These are phyloP conservation scores for Machaerirhynchus nigripectus DNA, from an alignment of 2,113 vertebrate genomes.

Conservation along the genomic window DNA sequence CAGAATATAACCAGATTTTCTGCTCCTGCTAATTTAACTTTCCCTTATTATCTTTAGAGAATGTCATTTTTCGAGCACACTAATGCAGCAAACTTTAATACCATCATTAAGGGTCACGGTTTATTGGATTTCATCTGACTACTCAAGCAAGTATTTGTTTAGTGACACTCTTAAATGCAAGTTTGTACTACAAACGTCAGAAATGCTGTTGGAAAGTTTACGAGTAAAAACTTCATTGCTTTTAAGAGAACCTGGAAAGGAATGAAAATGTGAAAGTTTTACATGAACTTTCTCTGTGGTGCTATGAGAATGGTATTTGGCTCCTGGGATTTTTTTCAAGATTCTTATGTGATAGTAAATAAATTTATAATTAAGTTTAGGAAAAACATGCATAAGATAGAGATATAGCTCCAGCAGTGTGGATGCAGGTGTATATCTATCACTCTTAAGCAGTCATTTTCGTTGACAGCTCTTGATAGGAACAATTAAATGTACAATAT, in stretches of 20 bases:
- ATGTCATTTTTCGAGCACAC: not conserved
- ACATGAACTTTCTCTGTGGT: not conserved
- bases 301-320: not conserved
- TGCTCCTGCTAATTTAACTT: conserved; percentile 23
- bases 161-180: not conserved
- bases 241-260: not conserved
- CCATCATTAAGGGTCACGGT: conserved; percentile 16
- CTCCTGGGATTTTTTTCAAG: not conserved
- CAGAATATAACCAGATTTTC: not conserved
- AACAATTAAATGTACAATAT: not conserved
- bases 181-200: not conserved
- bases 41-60: not conserved
- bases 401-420: not conserved
- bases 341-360: not conserved
- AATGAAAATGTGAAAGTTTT: not conserved
- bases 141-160: conserved; percentile 30
- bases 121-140: conserved; percentile 45
- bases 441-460: not conserved
- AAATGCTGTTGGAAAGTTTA: conserved; percentile 21
- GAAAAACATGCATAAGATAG: not conserved
- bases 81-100: conserved; percentile 19
- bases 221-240: not conserved
- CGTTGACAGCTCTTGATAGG: not conserved
- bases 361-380: not conserved
- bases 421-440: not conserved